These are phyloP conservation scores for Myotis davidii DNA, from an alignment of 2,113 vertebrate species.

Conservation along the genomic window DNA sequence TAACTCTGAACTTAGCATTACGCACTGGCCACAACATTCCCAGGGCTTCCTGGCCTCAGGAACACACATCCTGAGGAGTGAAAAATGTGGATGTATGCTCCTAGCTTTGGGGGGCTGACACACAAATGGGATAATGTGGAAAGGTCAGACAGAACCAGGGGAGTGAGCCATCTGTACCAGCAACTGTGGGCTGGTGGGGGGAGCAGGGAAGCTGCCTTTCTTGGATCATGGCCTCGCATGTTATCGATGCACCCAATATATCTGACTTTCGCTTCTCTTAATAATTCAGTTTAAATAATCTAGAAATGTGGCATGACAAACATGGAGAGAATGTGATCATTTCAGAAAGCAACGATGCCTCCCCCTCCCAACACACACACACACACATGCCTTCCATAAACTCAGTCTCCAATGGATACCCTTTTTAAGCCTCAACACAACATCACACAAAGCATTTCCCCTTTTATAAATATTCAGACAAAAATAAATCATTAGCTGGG, in stretches of 20 bases:
- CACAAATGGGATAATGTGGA: background rate
- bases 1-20: conserved; percentile 32
- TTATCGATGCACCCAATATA: background rate
- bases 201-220: background rate
- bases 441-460: background rate
- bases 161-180: background rate
- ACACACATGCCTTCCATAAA: background rate
- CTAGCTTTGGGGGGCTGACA: background rate
- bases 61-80: background rate
- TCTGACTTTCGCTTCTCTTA: background rate
- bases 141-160: background rate
- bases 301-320: background rate
- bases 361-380: background rate
- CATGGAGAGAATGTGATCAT: background rate
- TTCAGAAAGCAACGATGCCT: background rate
- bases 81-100: background rate
- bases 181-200: background rate
- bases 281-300: background rate
- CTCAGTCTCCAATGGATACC: background rate
- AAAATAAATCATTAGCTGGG: conserved; percentile 11
- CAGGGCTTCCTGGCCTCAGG: conserved; percentile 40
- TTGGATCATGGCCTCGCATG: background rate
- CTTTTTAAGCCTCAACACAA: background rate
- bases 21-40: background rate
- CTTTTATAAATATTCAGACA: background rate